Conservation (phyloP, 2,797 vertebrate species). For the Platyrinchus mystaceus region DNA sequence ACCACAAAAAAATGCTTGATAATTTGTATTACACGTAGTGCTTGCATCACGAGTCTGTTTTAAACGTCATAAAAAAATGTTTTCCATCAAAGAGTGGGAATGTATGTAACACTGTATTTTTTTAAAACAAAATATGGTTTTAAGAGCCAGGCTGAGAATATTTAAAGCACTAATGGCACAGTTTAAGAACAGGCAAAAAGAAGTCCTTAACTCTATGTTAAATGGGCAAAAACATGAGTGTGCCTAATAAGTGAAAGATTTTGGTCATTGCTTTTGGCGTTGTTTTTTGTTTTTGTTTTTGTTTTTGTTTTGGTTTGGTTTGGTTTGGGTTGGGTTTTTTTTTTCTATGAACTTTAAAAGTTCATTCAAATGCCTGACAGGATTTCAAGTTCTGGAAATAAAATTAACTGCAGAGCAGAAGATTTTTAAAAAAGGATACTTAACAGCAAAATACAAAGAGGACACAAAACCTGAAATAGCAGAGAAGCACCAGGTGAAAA, state of each 20-base stretch:
- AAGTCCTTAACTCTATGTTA: background rate
- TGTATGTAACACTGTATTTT: background rate
- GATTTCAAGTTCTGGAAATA: background rate
- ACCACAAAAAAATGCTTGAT: background rate
- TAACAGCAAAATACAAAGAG: background rate
- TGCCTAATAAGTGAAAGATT: background rate
- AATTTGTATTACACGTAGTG: background rate
- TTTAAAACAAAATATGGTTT: background rate
- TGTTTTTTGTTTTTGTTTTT: no score
- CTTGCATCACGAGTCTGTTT: background rate
- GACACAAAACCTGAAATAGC: background rate
- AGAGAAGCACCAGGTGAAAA: background rate
- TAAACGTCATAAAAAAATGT: background rate
- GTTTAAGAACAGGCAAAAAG: background rate
- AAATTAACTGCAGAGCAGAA: background rate
- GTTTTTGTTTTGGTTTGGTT: no score
- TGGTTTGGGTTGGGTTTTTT: no score
- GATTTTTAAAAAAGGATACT: background rate
- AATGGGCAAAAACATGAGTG: background rate
- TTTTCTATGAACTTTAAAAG: fast-evolving
- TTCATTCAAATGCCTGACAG: background rate
- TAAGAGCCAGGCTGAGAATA: background rate
- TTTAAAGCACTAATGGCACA: background rate
- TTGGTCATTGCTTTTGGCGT: background rate
- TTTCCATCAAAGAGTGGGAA: background rate